Conservation (phyloP, 2,888 invertebrate genomes). For the Clanis bilineata region DNA sequence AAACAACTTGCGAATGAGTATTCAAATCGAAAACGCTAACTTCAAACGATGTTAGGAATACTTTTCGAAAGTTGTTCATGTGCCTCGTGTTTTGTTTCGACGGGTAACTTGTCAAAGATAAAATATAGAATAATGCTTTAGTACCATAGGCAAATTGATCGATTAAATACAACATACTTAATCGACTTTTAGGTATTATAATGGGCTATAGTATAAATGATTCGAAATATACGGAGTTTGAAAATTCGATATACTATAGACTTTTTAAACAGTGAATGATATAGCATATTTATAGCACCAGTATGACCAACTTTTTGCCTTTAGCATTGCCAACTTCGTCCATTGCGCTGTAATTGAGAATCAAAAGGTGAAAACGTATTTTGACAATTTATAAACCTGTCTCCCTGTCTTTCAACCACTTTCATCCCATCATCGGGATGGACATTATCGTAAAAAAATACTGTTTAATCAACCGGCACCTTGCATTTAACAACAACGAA, state of each 20-base stretch:
- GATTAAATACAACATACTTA: not conserved
- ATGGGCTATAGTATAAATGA: no score
- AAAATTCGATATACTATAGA: not conserved
- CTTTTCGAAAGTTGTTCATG: no score
- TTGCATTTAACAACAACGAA: not conserved
- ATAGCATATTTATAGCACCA: constrained; percentile 7
- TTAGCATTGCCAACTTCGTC: no score
- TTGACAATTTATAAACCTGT: not conserved
- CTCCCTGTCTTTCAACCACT: not conserved
- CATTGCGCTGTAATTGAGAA: no score
- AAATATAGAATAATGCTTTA: no score
- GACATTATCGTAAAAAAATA: not conserved
- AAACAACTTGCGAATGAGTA: no score
- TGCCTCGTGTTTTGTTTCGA: no score
- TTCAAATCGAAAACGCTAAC: no score
- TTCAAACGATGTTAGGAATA: no score
- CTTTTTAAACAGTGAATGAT: not conserved
- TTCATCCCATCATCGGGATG: constrained; percentile 1
- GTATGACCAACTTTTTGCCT: not conserved
- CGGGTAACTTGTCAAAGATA: no score
- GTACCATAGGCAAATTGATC: no score
- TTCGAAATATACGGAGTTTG: not conserved
- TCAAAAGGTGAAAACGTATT: not conserved
- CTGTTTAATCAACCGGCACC: constrained; percentile 6
- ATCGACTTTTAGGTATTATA: no score